These are phyloP conservation scores for Lanius ludovicianus DNA, from an alignment of 2,113 vertebrate genomes.

Conservation along the genomic window DNA sequence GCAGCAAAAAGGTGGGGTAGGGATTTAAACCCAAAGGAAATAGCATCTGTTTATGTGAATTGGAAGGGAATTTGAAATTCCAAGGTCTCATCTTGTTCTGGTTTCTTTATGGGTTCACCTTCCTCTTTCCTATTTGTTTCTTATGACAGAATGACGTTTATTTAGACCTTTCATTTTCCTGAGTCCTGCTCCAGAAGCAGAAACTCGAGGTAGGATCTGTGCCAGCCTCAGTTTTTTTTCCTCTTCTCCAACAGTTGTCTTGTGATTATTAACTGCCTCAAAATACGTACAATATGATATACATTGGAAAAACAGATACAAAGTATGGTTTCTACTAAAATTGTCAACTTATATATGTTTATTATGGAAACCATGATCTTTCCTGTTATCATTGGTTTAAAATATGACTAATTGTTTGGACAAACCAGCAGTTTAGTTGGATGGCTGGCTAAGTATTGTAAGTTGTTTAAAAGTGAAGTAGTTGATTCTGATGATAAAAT, in stretches of 20 bases:
- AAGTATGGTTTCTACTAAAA: neutral
- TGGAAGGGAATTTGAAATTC: conserved; percentile 20
- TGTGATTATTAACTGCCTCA: neutral
- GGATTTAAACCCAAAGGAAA: neutral
- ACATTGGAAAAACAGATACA: neutral
- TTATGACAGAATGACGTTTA: conserved; percentile 10
- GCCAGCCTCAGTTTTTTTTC: neutral
- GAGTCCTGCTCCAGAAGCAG: conserved; percentile 1
- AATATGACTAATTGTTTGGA: conserved; percentile 42
- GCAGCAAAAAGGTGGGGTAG: neutral
- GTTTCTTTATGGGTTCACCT: conserved; percentile 13
- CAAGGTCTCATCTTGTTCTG: neutral
- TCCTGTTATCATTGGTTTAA: conserved; percentile 40
- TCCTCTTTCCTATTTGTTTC: neutral
- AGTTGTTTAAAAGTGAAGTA: conserved; percentile 33
- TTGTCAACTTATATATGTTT: neutral
- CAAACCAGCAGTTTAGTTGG: neutral
- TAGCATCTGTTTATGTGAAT: neutral
- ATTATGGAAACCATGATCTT: conserved; percentile 21
- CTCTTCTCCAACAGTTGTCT: neutral
- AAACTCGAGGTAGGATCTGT: neutral
- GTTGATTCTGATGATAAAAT: conserved; percentile 45
- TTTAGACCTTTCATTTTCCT: neutral
- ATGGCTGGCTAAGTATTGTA: neutral
- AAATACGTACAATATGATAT: neutral